These are phyloP conservation scores for Phasia obesa DNA, from an alignment of 2,888 invertebrate species.

Conservation along the genomic window DNA sequence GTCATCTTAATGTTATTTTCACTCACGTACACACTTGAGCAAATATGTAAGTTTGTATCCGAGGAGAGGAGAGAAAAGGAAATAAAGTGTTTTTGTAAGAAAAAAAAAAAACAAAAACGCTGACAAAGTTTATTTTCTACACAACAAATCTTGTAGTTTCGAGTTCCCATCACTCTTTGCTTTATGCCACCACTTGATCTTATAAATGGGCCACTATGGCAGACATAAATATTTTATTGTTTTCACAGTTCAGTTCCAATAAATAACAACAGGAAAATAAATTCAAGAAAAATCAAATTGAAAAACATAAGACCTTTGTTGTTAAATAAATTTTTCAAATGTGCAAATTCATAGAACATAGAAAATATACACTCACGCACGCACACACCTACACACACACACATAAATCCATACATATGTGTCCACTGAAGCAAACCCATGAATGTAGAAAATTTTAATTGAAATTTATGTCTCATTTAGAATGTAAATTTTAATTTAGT, in stretches of 20 bases:
- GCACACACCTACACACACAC: too few species aligned
- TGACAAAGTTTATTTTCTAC: constrained; percentile 26
- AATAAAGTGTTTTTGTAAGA: not conserved
- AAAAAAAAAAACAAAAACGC: not conserved
- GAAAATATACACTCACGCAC: too few species aligned
- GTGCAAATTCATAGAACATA: constrained; percentile 25
- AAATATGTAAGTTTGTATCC: not conserved
- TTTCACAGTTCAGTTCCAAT: constrained; percentile 22
- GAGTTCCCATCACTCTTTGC: not conserved
- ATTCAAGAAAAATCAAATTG: constrained; percentile 39
- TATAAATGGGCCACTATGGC: not conserved
- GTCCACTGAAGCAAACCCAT: not conserved
- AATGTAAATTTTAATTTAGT: constrained; percentile 63
- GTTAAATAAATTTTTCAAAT: constrained; percentile 31
- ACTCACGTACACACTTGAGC: not conserved
- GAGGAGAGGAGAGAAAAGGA: not conserved
- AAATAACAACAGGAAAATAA: constrained; percentile 34
- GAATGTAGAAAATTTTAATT: constrained; percentile 54
- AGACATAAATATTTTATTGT: not conserved
- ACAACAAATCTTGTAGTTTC: constrained; percentile 33
- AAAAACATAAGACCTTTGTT: constrained; percentile 6
- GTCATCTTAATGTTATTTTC: constrained; percentile 11
- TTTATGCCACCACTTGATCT: not conserved
- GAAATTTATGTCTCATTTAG: constrained; percentile 68
- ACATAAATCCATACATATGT: not conserved